Conservation (phyloP, 1,140 invertebrate species). For the Druon quercuslanigerum region DNA sequence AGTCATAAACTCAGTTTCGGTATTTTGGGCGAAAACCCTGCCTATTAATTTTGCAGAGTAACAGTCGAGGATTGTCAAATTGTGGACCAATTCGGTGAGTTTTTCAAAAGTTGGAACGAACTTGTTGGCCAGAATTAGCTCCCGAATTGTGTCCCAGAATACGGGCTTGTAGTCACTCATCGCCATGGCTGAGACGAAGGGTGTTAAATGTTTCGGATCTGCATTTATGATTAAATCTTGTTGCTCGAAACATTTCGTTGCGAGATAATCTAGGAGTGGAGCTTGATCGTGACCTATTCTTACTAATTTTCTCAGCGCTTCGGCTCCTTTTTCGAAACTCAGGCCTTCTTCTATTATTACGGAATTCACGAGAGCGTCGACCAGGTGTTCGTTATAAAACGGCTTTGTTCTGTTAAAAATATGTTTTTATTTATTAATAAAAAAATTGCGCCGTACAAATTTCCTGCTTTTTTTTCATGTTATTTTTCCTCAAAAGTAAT, state of each 20-base stretch:
- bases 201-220: conserved; percentile 66
- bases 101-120: conserved; percentile 62
- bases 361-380: background rate
- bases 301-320: conserved; percentile 74
- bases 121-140: conserved; percentile 66
- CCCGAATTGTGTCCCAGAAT: conserved; percentile 74
- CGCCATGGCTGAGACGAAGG: conserved; percentile 74
- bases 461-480: too few relatives aligned
- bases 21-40: conserved; percentile 70
- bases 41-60: conserved; percentile 75
- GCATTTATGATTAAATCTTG: conserved; percentile 58
- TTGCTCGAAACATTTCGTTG: conserved; percentile 68
- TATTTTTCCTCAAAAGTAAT: too few relatives aligned
- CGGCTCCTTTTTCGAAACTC: conserved; percentile 73
- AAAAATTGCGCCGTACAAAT: too few relatives aligned
- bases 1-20: background rate
- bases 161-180: conserved; percentile 78
- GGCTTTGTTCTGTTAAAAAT: background rate
- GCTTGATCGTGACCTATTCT: conserved; percentile 76
- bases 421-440: background rate
- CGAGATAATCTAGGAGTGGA: conserved; percentile 76
- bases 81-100: conserved; percentile 71
- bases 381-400: background rate
- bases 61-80: conserved; percentile 76
- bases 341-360: conserved; percentile 61